Conservation (phyloP, 2,797 vertebrate genomes). For the Acanthornis magna region DNA sequence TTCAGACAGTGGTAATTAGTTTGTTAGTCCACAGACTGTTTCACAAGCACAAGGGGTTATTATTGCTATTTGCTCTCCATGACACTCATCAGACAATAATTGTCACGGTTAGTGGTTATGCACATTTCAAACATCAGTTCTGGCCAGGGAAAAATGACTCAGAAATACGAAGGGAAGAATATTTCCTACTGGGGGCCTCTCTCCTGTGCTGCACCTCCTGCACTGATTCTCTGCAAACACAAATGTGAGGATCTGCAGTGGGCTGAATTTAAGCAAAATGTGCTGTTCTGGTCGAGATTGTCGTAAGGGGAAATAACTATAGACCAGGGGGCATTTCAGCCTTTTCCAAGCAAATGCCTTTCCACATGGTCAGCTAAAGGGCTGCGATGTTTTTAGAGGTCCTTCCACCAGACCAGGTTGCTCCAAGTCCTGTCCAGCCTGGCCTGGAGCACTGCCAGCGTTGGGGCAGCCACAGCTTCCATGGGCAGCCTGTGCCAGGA, state of each 20-base stretch:
- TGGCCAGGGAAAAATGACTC: not conserved
- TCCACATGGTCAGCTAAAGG: not conserved
- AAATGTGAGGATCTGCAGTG: not conserved
- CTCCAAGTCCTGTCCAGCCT: not conserved
- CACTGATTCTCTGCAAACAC: not conserved
- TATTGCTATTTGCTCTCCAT: not conserved
- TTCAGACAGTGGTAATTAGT: slow-evolving; percentile 40
- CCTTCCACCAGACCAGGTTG: not conserved
- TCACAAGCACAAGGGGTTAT: slow-evolving; percentile 47
- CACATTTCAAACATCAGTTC: not conserved
- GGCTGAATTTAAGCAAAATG: not conserved
- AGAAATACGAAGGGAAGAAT: not conserved
- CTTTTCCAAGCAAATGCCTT: not conserved
- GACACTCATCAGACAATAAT: not conserved
- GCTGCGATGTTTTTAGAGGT: not conserved
- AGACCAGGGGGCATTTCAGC: not conserved
- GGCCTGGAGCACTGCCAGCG: not conserved
- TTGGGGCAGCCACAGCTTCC: not conserved
- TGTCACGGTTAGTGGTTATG: not conserved
- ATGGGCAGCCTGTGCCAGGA: not conserved
- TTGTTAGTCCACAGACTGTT: slow-evolving; percentile 48
- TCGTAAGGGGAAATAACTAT: not conserved
- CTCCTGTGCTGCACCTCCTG: not conserved
- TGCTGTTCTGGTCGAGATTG: not conserved
- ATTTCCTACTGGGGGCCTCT: not conserved